A percentile compares a stretch with the other conserved stretches of the same genome.
Evolutionary conservation across 2,797 vertebrate species (phyloP).

Genomic region (Lagodon rhomboides): DNA sequence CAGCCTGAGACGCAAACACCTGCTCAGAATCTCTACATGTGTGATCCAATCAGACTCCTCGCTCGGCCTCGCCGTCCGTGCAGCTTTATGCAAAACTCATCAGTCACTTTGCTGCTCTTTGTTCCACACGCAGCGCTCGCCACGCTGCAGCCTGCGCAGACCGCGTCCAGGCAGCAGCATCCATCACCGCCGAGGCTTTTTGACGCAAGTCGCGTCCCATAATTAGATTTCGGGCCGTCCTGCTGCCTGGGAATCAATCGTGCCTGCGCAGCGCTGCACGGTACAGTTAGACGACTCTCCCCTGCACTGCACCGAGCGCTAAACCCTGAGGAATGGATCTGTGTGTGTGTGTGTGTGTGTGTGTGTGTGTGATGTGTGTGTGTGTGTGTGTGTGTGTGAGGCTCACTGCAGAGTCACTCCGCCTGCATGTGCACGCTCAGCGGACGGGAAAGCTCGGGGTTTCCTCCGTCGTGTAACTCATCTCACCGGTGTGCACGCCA

Average conservation of each 20-base stretch:
- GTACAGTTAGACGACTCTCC: conserved; percentile 21
- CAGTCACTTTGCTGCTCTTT: conserved; percentile 58
- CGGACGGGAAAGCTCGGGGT: conserved; percentile 42
- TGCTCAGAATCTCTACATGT: conserved; percentile 25
- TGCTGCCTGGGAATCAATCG: conserved; percentile 75
- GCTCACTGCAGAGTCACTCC: conserved; percentile 59
- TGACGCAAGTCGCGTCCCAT: conserved; percentile 78
- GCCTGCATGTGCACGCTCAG: conserved; percentile 23
- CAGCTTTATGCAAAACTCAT: conserved; percentile 50
- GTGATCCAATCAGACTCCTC: conserved; percentile 29
- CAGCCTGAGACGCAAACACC: conserved; percentile 34
- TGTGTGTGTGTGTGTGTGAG: conserved; percentile 25
- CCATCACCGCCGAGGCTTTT: conserved; percentile 71
- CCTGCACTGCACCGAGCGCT: conserved; percentile 42
- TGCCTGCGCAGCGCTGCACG: conserved; percentile 17
- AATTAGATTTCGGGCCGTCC: conserved; percentile 80
- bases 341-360: no score
- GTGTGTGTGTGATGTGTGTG: no score
- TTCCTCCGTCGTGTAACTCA: conserved; percentile 48
- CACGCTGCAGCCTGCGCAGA: conserved; percentile 40
- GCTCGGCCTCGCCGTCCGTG: not conserved
- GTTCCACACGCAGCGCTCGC: conserved; percentile 39
- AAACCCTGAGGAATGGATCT: conserved; percentile 42
- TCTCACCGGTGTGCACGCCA: not conserved
- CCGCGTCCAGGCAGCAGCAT: conserved; percentile 64